Percentiles rank a stretch among this genome's conserved stretches.
These are phyloP conservation scores for Drosophila nasuta DNA, from an alignment of 1,140 invertebrate genomes.

Conservation along the genomic window DNA sequence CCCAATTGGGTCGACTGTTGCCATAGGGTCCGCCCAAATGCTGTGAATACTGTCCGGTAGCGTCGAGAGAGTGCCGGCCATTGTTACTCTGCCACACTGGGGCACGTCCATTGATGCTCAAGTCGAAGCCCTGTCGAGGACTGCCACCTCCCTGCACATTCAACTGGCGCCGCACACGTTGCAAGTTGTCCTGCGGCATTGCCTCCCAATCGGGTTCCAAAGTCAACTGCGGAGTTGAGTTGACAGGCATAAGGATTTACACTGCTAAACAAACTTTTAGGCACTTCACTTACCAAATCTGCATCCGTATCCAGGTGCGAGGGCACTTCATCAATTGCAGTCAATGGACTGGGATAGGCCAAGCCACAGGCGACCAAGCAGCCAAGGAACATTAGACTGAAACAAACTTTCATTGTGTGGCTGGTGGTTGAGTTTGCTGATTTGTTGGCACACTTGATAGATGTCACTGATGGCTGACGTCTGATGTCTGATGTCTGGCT, in stretches of 20 bases:
- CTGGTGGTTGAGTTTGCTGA: conserved; percentile 14
- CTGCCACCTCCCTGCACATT: conserved; percentile 65
- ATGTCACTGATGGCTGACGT: conserved; percentile 19
- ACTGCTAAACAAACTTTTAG: no score
- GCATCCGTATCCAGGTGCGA: conserved; percentile 4
- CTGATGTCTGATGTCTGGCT: conserved; percentile 12
- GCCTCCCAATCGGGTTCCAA: neutral
- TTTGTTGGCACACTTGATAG: conserved; percentile 11
- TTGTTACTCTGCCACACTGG: conserved; percentile 76
- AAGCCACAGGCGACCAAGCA: conserved; percentile 19
- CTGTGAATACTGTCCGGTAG: conserved; percentile 67
- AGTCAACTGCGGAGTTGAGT: neutral
- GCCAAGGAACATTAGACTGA: conserved; percentile 27
- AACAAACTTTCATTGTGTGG: conserved; percentile 49
- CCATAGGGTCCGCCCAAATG: conserved; percentile 79
- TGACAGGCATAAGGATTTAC: neutral
- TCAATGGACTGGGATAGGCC: conserved; percentile 46
- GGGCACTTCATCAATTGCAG: neutral
- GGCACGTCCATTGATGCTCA: conserved; percentile 62
- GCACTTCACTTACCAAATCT: conserved; percentile 35
- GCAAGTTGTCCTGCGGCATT: neutral
- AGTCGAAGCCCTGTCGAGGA: conserved; percentile 65
- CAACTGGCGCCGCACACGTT: conserved; percentile 56
- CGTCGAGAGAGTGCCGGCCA: conserved; percentile 71
- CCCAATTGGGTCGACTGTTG: conserved; percentile 68